Base-by-base conservation (phyloP, 2,888 invertebrate genomes). In the Dioctria linearis region DNA sequence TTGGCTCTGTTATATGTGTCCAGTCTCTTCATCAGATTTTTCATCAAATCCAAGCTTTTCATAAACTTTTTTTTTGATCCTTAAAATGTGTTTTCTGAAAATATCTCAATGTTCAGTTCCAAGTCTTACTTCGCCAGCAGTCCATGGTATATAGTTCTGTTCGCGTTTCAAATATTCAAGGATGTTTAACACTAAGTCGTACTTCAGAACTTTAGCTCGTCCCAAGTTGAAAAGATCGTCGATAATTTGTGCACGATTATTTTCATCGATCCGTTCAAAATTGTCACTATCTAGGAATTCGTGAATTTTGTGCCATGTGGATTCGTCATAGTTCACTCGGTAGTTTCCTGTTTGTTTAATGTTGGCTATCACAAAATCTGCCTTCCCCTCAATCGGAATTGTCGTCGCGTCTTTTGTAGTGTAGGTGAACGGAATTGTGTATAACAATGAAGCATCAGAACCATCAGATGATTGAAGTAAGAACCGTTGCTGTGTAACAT, bases 161-260 rank as follows among this genome's bases (percentile, higher is more conserved):
- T 95, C 95, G 6, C 91, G 88, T 78, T 89, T 87, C 82, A 97
- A 89, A 89, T 95, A 97, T 2, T 91, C 90, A 0, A 94, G 90
- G 40, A 95, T 90, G 13, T 91, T 89, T 63, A 97, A 90, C 0
- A 94, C 92, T n/a, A 90, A 87, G 0, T 88, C 86, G 85, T 95
- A 95, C 0, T 87, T 85, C 82, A 94, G 88, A 39, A 91, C 84
- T 2, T 92, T 92, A n/a, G 92, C 91, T 69, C 93, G 91, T n/a
- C 95, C 95, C 80, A 94, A 90, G 87, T 93, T 93, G 84, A 95
- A 90, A 2, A 94, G 90, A 87, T 98, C 98, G 85, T 97, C 95
- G 9, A 97, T 91, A 40, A 94, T 90, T 89, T 96, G 95, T 3
- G 95, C 95, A 84, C 94, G 91, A 87, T 95, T 95, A 9, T 93